Percentiles rank a stretch among this genome's conserved stretches.
These are phyloP conservation scores for Mastigias papua DNA, from an alignment of 30 jellyfish, hydroid and myxozoan species.

Conservation along the genomic window DNA sequence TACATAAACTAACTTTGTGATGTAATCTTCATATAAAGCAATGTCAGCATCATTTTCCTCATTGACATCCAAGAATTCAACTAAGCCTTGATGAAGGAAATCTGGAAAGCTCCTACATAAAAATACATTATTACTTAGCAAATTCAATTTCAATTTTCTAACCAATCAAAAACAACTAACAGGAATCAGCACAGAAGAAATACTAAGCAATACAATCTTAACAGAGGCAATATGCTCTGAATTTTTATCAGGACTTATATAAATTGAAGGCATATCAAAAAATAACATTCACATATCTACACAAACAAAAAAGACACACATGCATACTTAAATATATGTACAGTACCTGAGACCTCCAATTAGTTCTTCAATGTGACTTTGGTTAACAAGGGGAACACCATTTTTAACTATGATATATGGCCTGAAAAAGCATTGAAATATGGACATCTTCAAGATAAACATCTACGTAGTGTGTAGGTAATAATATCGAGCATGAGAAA, in stretches of 20 bases:
- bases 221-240: no score
- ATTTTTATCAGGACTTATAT: no score
- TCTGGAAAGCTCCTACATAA: constrained; percentile 87
- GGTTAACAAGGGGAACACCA: constrained; percentile 87
- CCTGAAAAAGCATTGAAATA: constrained; percentile 40
- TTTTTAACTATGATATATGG: constrained; percentile 94
- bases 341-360: constrained; percentile 80
- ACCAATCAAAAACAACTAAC: no score
- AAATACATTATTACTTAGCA: no score
- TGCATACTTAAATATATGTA: neutral
- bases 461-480: no score
- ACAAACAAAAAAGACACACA: neutral
- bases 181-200: no score
- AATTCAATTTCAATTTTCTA: no score
- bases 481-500: no score
- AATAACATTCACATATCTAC: no score
- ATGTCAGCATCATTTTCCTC: constrained; percentile 93
- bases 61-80: constrained; percentile 97
- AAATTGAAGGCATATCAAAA: no score
- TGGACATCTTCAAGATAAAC: neutral
- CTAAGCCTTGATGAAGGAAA: constrained; percentile 91
- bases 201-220: no score
- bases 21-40: constrained; percentile 90
- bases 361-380: constrained; percentile 83
- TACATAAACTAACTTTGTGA: constrained; percentile 71